phyloP scores from a whole-genome alignment of 2,888 invertebrate species.

The Lottia gigantea region DNA sequence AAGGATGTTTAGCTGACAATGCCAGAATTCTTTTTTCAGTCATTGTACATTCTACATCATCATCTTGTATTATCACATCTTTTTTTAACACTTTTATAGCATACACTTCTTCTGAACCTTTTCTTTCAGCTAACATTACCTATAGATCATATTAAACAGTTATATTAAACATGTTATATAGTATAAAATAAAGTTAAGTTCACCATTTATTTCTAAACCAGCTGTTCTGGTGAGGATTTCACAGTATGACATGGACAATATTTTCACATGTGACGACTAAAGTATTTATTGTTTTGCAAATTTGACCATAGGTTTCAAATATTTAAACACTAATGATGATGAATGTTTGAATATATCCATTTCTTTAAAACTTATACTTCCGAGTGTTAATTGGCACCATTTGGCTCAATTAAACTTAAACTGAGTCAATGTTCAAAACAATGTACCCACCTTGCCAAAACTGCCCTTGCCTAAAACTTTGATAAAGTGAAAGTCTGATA shows the following conservation, averaged over 20 bases:
- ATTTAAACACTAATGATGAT: too few relatives aligned
- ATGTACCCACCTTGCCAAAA: slow-evolving; percentile 80
- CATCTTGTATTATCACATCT: slow-evolving; percentile 97
- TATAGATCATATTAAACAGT: slow-evolving; percentile 65
- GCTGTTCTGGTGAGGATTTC: neutral
- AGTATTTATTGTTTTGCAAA: too few relatives aligned
- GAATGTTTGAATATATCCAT: too few relatives aligned
- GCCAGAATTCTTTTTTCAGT: slow-evolving; percentile 97
- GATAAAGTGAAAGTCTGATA: slow-evolving; percentile 92
- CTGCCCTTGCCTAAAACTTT: slow-evolving; percentile 99
- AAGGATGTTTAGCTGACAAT: slow-evolving; percentile 96
- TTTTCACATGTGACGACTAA: too few relatives aligned
- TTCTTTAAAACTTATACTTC: too few relatives aligned
- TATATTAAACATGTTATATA: too few relatives aligned
- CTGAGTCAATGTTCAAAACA: neutral
- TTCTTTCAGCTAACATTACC: slow-evolving; percentile 96
- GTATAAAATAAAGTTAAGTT: too few relatives aligned
- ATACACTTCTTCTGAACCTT: slow-evolving; percentile 86
- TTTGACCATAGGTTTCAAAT: too few relatives aligned
- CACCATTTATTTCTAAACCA: too few relatives aligned
- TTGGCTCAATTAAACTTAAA: neutral
- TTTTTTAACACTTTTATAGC: slow-evolving; percentile 88
- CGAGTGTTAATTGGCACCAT: too few relatives aligned
- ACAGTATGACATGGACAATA: too few relatives aligned
- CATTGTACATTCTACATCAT: slow-evolving; percentile 99